Evolutionary conservation across 2,113 vertebrate species (phyloP).

Genomic region (Pteruthius melanotis): DNA sequence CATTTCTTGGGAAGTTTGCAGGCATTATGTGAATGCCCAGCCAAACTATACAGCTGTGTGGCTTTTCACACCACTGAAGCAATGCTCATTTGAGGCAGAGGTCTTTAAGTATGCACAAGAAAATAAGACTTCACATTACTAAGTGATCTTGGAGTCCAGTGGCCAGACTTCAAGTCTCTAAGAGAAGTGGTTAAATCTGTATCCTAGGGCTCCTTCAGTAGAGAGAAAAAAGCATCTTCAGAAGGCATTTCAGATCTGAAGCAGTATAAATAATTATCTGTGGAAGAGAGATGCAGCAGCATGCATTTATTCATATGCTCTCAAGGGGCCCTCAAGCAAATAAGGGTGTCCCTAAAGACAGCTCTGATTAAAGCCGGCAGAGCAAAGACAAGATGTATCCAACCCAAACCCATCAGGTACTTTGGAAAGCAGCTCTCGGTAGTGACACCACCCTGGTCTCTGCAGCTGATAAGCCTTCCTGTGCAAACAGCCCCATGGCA

Average conservation of each 20-base stretch:
- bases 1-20: background rate
- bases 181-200: background rate
- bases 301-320: background rate
- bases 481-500: background rate
- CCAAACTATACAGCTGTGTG: background rate
- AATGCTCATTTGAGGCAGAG: background rate
- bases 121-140: background rate
- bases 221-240: background rate
- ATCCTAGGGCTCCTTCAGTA: background rate
- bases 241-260: background rate
- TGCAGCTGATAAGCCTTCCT: background rate
- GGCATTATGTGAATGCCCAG: background rate
- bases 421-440: background rate
- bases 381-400: background rate
- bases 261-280: background rate
- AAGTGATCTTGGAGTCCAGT: background rate
- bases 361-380: background rate
- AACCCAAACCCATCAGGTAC: rapidly evolving
- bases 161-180: background rate
- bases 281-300: background rate
- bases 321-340: background rate
- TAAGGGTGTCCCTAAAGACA: background rate
- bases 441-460: rapidly evolving
- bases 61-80: background rate
- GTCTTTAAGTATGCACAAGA: background rate